These are phyloP conservation scores for Cataglyphis hispanica DNA, from an alignment of 1,140 invertebrate species.

Conservation along the genomic window DNA sequence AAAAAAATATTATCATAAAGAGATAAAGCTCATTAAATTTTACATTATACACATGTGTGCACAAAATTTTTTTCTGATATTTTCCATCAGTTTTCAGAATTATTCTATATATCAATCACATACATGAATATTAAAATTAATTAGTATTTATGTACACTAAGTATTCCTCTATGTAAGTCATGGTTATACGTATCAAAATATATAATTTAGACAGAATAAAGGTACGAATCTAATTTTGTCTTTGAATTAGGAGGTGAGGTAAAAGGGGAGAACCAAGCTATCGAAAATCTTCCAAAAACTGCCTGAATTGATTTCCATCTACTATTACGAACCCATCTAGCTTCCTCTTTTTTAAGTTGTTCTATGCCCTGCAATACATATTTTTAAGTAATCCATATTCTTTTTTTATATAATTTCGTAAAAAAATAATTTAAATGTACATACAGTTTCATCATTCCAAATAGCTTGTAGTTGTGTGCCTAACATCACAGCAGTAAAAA, in stretches of 20 bases:
- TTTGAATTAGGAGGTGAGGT: conserved; percentile 91
- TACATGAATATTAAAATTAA: conserved; percentile 26
- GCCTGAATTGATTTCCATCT: conserved; percentile 97
- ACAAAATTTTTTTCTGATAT: conserved; percentile 13
- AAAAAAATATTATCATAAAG: neutral
- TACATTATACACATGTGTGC: neutral
- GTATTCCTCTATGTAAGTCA: conserved; percentile 64
- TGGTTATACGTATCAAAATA: conserved; percentile 50
- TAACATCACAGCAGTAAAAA: conserved; percentile 99
- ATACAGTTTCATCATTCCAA: conserved; percentile 99
- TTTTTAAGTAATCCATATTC: conserved; percentile 29
- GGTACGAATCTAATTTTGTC: conserved; percentile 91
- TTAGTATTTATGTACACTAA: conserved; percentile 68
- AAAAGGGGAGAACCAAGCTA: conserved; percentile 98
- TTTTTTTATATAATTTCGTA: neutral
- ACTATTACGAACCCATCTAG: conserved; percentile 95
- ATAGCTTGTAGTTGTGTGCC: conserved; percentile 99
- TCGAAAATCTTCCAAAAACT: conserved; percentile 97
- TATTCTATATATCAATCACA: conserved; percentile 35
- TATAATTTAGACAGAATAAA: conserved; percentile 90
- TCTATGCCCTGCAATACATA: conserved; percentile 93
- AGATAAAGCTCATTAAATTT: neutral
- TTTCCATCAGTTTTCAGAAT: neutral
- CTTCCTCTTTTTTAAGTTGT: conserved; percentile 97
- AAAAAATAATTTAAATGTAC: conserved; percentile 71